Evolutionary conservation across 2,113 vertebrate species (phyloP), one percentile per base, ranked within the genome.

Genomic region (Cochlearius cochlearius): DNA sequence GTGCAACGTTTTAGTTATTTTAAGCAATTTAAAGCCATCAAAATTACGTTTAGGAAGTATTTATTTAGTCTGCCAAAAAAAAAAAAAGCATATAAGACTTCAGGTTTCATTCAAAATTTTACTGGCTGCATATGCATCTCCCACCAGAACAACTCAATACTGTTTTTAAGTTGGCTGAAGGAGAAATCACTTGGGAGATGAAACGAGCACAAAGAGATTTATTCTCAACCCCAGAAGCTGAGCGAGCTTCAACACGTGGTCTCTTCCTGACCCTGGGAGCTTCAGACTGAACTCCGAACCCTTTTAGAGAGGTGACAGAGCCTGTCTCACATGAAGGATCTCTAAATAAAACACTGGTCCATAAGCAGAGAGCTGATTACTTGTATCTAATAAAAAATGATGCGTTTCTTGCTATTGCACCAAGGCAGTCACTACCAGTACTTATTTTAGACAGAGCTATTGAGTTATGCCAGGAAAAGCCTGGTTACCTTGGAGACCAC

Each of bases 401-500:
- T 50, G 20, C 1, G 1, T 32, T 95, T 77, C 60, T 95, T 92
- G 84, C 75, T 97, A 76, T 60, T 92, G 81, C 90, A 98, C 75
- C 80, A 63, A 67, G 2, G 2, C 49, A 81, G 68, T 7, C 45
- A 79, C 95, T 94, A 95, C 78, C 71, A 96, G 53, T n/a, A 68
- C 72, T 87, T 93, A 80, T 63, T 95, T 96, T 97, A 74, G 78
- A 92, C 49, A 59, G 47, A 90, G 59, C 32, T 91, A 60, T 13
- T 86, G 72, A 96, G 86, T 92, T 85, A 86, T 53, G 50, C 68
- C 64, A 59, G 71, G 52, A 76, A 79, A 96, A 95, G 78, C 34
- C 25, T 79, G 67, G 97, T 98, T 96, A 83, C 98, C 96, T 55
- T 92, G 97, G 97, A 96, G 90, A 98, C 71, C 30, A 45, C 34